A percentile compares a stretch with the other conserved stretches of the same genome.
Evolutionary conservation across 2,113 vertebrate species (phyloP).

Genomic region (Xerus inauris): DNA sequence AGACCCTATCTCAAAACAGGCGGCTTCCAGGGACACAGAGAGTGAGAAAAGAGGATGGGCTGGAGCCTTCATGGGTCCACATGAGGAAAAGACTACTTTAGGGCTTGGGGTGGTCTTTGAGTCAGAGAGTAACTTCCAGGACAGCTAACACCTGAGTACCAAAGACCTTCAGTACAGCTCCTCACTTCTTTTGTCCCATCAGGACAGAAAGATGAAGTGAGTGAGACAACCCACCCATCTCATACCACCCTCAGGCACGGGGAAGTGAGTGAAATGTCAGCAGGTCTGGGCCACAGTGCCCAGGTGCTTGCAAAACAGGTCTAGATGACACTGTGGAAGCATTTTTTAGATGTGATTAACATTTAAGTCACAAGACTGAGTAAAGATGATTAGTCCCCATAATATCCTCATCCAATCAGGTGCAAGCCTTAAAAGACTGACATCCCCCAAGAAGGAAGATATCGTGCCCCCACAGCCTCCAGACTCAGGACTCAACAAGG

Average conservation of each 20-base stretch:
- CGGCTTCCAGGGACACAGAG: neutral
- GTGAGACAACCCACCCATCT: neutral
- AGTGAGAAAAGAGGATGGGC: neutral
- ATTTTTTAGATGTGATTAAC: neutral
- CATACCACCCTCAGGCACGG: neutral
- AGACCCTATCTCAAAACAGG: neutral
- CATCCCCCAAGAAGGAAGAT: neutral
- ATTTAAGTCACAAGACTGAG: neutral
- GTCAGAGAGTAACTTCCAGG: neutral
- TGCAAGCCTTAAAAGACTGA: neutral
- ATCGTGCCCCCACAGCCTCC: neutral
- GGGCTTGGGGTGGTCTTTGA: neutral
- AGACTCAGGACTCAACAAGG: neutral
- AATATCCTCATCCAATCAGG: neutral
- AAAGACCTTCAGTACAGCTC: neutral
- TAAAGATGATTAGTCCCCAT: neutral
- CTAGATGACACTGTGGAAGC: neutral
- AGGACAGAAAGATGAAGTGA: neutral
- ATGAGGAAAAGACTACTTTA: neutral
- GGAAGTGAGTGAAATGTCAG: fast-evolving
- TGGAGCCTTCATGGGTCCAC: no score
- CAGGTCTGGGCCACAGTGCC: neutral
- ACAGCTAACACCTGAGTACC: neutral
- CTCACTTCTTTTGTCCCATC: no score
- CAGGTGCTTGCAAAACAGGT: neutral